Conservation (phyloP, 1,140 invertebrate species). For the Drosophila pandora region DNA sequence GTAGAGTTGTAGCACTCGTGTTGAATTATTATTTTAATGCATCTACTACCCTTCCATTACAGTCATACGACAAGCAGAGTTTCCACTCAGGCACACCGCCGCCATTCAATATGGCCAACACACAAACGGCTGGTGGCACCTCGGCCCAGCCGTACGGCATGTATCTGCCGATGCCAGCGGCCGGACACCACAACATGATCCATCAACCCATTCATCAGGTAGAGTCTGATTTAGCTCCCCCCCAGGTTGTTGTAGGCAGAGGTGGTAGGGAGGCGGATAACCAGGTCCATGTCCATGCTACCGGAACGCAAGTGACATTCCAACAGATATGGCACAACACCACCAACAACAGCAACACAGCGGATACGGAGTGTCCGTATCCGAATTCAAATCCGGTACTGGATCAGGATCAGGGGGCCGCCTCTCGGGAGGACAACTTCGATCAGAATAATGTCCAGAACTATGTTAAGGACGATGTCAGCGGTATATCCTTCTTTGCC, state of each 20-base stretch:
- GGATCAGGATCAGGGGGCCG: not conserved
- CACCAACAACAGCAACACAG: not conserved
- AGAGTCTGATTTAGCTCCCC: constrained; percentile 53
- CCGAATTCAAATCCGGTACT: not conserved
- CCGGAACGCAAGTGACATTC: constrained; percentile 10
- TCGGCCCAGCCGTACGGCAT: constrained; percentile 88
- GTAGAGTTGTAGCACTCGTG: not conserved
- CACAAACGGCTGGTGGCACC: constrained; percentile 89
- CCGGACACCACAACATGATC: constrained; percentile 87
- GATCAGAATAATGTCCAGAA: constrained; percentile 19
- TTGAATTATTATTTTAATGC: not conserved
- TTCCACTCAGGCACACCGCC: constrained; percentile 93
- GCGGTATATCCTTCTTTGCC: constrained; percentile 54
- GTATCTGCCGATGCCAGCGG: constrained; percentile 90
- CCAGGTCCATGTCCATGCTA: constrained; percentile 17
- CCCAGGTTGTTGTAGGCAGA: constrained; percentile 37
- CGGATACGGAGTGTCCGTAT: not conserved
- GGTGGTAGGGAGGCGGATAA: constrained; percentile 35
- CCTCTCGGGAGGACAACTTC: not conserved
- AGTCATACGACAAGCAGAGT: constrained; percentile 94
- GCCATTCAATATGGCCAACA: constrained; percentile 90
- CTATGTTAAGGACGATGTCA: constrained; percentile 40
- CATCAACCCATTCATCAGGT: constrained; percentile 91
- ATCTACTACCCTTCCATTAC: constrained; percentile 21
- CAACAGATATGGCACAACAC: constrained; percentile 37